Base-by-base conservation (phyloP, 2,113 vertebrate genomes). In the Channa maculata region DNA sequence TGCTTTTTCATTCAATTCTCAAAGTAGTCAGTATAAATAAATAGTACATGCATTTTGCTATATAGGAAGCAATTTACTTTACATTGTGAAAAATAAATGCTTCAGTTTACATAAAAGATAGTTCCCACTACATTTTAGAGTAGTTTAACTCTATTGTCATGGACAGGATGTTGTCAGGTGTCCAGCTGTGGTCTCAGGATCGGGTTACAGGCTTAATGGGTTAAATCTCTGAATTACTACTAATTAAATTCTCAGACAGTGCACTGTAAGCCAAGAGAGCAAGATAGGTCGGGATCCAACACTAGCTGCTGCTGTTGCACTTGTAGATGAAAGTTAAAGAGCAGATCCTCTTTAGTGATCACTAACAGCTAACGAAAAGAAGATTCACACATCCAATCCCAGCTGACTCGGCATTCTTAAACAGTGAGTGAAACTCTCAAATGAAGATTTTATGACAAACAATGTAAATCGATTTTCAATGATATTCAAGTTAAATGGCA, bases 181-280 rank as follows among this genome's bases (percentile, higher is more conserved):
- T 68, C 51, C 52, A 60, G 51, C 51, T 82, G 41, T 64, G 53
- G 33, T 44, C 46, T 74, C 49, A 52, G 65, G 66, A 49, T 88
- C 75, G 65, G 13, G 60, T 77, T 69, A 51, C 83, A 79, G 5
- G 11, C 54, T 72, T 76, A 63, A 62, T 70, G 66, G 12, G 15
- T 69, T 73, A 62, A 83, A 76, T 39, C 48, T 63, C 37, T 54
- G 4, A 69, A 53, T 68, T 65, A 72, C 37, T 61, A 14, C 60
- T 71, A 52, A 77, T 78, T 53, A 12, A 63, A 81, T 83, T 77
- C 2, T 46, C 43, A 65, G 33, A 60, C 5, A 8, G 49, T 43
- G 11, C 8, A 13, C 44, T 43, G 75, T 15, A 73, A 69, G 65
- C 55, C 68, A 48, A 71, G 43, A 24, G 39, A 81, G 7, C 46